Base-by-base conservation (phyloP, 2,888 invertebrate species). In the Anodontia alba region DNA sequence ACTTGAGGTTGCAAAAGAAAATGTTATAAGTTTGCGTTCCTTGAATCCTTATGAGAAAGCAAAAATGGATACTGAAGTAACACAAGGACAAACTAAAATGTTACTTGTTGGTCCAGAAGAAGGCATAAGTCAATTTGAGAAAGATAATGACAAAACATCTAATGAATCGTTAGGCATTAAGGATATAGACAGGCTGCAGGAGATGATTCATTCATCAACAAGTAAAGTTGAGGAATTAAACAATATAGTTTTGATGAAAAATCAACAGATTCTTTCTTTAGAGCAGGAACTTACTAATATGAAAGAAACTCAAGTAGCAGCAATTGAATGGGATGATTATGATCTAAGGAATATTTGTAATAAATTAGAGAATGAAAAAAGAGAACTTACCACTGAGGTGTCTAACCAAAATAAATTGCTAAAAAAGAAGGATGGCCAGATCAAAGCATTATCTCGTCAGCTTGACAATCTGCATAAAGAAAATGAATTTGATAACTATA, bases 331-430 rank as follows among this genome's bases (percentile, higher is more conserved):
- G 46, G 69, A 49, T 43, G 80, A 73, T 8, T 80, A 76, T 76
- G 83, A 80, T 75, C 78, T 83, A 29, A 78, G 75, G 74, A 78
- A 80, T 38, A 69, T 72, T 43, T 80, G 80, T 76, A 75, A 83
- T 73, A 54, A 80, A 17, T 43, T 83, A 20, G 77, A 83, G 68
- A 49, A n/a, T 15, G 83, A 83, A 26, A 83, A 78, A 71, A 38
- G 75, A 29, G 51, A 68, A 15, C 43, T 83, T 12, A 69, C 75
- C 20, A 20, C 62, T 29, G 71, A 78, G 20, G 20, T 80, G 20
- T 20, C 57, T 38, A 36, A 26, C 33, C 43, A 62, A 20, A 29
- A 80, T 43, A 51, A 71, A 36, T 29, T 46, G 29, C 26, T 83
- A 38, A 80, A 76, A n/a, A 76, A 78, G 38, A 82, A 78, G 54